A percentile compares a stretch with the other conserved stretches of the same genome.
Evolutionary conservation across 2,888 invertebrate species (phyloP).

Genomic region (Calliphora vomitoria): DNA sequence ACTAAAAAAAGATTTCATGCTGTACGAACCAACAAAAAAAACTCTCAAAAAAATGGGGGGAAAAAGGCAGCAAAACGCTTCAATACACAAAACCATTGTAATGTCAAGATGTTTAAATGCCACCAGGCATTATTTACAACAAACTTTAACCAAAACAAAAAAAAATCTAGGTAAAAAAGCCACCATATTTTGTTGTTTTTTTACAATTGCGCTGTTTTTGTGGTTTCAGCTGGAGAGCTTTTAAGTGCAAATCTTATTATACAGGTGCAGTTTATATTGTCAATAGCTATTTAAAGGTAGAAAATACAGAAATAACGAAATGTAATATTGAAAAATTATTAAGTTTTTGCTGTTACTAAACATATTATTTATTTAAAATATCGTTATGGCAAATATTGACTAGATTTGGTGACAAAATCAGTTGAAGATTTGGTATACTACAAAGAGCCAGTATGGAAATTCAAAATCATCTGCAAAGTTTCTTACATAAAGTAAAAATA

Average conservation of each 20-base stretch:
- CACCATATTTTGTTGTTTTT: slow-evolving; percentile 29
- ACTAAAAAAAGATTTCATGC: slow-evolving; percentile 13
- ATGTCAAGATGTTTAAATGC: slow-evolving; percentile 74
- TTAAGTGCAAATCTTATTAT: slow-evolving; percentile 28
- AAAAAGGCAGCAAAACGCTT: slow-evolving; percentile 43
- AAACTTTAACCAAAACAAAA: slow-evolving; percentile 35
- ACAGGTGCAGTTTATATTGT: slow-evolving; percentile 69
- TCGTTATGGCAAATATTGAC: neutral
- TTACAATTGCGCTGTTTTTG: slow-evolving; percentile 3
- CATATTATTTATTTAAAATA: neutral
- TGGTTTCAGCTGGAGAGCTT: neutral
- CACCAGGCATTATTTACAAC: slow-evolving; percentile 67
- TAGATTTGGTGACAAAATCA: slow-evolving; percentile 26
- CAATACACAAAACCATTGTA: slow-evolving; percentile 66
- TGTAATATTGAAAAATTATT: slow-evolving; percentile 51
- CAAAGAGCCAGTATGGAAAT: neutral
- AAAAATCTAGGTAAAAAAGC: slow-evolving; percentile 45
- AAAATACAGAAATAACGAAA: slow-evolving; percentile 16
- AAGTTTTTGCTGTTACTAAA: slow-evolving; percentile 30
- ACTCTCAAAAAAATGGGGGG: neutral
- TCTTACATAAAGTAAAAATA: too few species aligned
- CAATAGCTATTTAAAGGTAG: slow-evolving; percentile 41
- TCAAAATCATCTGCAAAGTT: neutral
- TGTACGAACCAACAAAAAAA: neutral
- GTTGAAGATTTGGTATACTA: neutral